Conservation (phyloP, 2,113 vertebrate species). For the Apistogramma diplotaenia region DNA sequence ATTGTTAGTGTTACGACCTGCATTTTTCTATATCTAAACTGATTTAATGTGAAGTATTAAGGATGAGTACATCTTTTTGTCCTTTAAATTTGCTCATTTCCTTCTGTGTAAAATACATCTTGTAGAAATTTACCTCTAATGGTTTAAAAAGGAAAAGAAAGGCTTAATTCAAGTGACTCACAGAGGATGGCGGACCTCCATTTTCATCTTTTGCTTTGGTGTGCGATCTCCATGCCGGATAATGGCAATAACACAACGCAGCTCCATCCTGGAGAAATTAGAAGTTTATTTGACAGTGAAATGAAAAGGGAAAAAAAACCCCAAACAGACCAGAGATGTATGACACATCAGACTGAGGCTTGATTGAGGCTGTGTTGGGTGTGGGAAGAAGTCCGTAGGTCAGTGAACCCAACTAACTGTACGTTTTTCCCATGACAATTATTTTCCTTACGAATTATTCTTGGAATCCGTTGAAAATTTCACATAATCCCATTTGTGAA, state of each 20-base stretch:
- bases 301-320: neutral
- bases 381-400: neutral
- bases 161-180: slow-evolving; percentile 58
- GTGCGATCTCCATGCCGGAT: slow-evolving; percentile 96
- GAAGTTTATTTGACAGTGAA: neutral
- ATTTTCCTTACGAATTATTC: neutral
- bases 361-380: neutral
- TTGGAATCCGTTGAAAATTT: neutral
- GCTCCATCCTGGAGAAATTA: slow-evolving; percentile 87
- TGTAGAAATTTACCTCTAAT: too few species aligned
- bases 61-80: too few species aligned
- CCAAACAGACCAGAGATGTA: neutral
- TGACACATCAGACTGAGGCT: neutral
- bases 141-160: neutral
- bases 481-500: neutral
- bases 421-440: neutral
- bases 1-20: neutral
- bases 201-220: slow-evolving; percentile 99
- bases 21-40: neutral
- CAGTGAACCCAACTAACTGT: neutral
- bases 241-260: slow-evolving; percentile 96
- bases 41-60: too few species aligned
- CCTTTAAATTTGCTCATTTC: neutral
- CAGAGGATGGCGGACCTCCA: slow-evolving; percentile 94
- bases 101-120: neutral